phyloP scores from a whole-genome alignment of 2,113 vertebrate species.

The Dicrurus megarhynchus region DNA sequence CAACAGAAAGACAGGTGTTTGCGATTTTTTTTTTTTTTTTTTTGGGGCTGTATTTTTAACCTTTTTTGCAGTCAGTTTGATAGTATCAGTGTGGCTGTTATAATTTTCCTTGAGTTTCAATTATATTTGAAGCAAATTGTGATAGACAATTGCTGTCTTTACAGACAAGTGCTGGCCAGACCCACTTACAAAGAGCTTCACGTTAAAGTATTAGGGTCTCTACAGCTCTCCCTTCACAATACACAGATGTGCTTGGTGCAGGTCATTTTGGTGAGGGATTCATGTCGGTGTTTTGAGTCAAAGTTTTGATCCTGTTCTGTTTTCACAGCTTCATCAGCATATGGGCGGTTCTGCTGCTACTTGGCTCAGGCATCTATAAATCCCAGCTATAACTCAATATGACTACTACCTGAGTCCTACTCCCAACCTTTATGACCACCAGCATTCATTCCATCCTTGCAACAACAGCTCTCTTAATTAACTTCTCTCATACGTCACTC shows the following conservation, averaged over 20 bases:
- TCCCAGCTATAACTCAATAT: background rate
- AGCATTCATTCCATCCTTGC: background rate
- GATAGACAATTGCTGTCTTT: background rate
- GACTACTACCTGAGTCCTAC: background rate
- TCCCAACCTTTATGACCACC: background rate
- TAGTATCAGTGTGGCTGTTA: background rate
- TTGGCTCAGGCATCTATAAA: background rate
- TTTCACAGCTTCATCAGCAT: background rate
- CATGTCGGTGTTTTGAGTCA: background rate
- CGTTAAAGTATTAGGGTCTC: background rate
- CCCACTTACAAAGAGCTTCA: background rate
- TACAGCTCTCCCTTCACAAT: background rate
- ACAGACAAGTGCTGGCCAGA: background rate
- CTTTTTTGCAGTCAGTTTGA: background rate
- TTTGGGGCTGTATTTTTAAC: background rate
- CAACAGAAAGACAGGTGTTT: background rate
- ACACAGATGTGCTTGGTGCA: background rate
- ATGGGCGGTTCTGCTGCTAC: background rate
- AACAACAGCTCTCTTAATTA: constrained; percentile 44
- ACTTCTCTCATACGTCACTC: background rate
- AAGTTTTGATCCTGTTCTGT: background rate
- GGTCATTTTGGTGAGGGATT: background rate
- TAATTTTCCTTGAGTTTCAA: constrained; percentile 11
- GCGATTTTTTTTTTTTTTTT: accelerated
- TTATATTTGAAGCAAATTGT: constrained; percentile 12